Conservation (phyloP, 2,888 invertebrate genomes). For the Hirtodrosophila cameraria region DNA sequence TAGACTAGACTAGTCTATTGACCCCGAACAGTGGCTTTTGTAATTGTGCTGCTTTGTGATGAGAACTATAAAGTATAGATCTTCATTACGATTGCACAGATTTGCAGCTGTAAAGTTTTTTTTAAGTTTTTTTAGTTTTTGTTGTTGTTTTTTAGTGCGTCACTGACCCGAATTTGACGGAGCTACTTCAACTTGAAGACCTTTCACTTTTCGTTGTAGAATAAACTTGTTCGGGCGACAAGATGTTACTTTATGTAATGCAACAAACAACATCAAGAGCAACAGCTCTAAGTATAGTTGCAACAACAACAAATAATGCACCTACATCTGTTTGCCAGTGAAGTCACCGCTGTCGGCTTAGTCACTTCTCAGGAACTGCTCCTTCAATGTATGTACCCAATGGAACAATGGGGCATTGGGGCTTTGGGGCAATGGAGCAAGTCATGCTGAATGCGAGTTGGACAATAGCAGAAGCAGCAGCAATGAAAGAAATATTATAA, state of each 20-base stretch:
- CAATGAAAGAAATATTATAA: constrained; percentile 10
- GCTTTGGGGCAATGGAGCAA: constrained; percentile 21
- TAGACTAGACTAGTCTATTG: neutral
- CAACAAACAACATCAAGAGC: constrained; percentile 28
- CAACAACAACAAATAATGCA: constrained; percentile 56
- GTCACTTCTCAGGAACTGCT: constrained; percentile 29
- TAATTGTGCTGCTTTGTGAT: constrained; percentile 12
- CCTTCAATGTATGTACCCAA: no score
- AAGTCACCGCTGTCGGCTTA: constrained; percentile 32
- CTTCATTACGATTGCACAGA: constrained; percentile 26
- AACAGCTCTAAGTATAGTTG: constrained; percentile 51
- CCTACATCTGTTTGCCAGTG: constrained; percentile 35
- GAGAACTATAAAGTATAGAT: constrained; percentile 2
- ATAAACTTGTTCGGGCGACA: constrained; percentile 70
- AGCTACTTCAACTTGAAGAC: constrained; percentile 47
- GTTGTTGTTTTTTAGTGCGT: no score
- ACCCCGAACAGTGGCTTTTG: neutral
- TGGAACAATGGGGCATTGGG: neutral
- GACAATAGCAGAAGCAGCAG: constrained; percentile 6
- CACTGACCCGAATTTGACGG: constrained; percentile 68
- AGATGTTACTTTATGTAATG: constrained; percentile 74
- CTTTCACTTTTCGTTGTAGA: constrained; percentile 74
- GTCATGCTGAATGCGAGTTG: constrained; percentile 42
- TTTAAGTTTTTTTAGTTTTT: no score
- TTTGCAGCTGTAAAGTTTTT: constrained; percentile 29